Conservation (phyloP, 2,888 invertebrate genomes). For the Mythimna lalbum region DNA sequence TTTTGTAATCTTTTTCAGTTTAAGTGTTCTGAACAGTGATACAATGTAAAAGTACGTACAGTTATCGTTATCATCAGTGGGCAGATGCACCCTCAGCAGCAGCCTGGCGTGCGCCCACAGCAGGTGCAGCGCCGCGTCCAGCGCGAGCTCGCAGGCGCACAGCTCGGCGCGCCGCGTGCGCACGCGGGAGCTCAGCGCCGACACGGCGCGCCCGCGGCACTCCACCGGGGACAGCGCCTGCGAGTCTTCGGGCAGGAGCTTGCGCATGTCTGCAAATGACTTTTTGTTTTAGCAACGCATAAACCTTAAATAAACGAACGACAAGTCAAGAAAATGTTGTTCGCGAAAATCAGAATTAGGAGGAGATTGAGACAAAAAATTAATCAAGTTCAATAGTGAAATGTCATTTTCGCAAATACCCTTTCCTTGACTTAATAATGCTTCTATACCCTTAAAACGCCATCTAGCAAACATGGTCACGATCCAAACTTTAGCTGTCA, state of each 20-base stretch:
- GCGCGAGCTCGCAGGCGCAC: conserved; percentile 92
- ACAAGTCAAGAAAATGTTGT: no score
- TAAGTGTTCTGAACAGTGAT: no score
- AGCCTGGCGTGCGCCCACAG: conserved; percentile 95
- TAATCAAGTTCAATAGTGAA: no score
- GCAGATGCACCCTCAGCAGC: conserved; percentile 88
- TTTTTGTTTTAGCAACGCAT: background rate
- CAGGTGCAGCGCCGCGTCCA: conserved; percentile 93
- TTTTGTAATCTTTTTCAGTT: no score
- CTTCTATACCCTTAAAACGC: no score
- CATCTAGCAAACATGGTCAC: no score
- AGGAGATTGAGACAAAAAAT: no score
- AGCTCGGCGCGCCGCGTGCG: conserved; percentile 87
- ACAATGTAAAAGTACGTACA: conserved; percentile 18
- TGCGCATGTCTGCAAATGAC: conserved; percentile 87
- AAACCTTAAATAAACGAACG: no score
- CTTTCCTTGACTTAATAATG: no score
- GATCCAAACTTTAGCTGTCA: no score
- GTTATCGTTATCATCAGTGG: conserved; percentile 46
- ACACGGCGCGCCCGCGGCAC: conserved; percentile 70
- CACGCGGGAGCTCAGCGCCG: conserved; percentile 66
- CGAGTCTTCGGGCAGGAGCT: conserved; percentile 77
- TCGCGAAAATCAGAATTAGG: no score
- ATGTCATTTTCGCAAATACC: no score
- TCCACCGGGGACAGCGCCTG: conserved; percentile 68